Evolutionary conservation across 2,888 invertebrate genomes (phyloP), one percentile per base, ranked within the genome.

Genomic region (Crossocerus cetratus): DNA sequence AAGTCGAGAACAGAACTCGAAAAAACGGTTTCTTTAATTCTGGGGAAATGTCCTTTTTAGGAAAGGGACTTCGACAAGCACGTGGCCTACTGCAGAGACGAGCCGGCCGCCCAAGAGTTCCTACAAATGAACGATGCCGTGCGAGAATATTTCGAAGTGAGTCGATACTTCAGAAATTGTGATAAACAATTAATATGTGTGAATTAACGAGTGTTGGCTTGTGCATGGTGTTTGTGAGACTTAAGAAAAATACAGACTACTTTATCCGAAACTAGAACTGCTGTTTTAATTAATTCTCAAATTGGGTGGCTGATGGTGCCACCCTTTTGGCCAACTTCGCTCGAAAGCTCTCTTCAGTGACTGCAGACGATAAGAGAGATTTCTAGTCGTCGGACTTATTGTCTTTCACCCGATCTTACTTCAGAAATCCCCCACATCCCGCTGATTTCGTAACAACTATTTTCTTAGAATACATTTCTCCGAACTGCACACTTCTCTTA

Each of bases 51-150:
- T 58, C 77, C 54, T 78, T 74, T 54, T 13, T 63, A 93, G 93
- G 98, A 98, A 92, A 92, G 97, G 63, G 98, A 98, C 91, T 98
- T 98, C 89, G 98, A 98, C 91, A 96, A 96, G 88, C 98, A 98
- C 90, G 97, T 97, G 59, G 94, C 94, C 67, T 98, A 97, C 91
- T 97, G 96, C 90, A 94, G 95, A 88, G 96, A 96, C 89, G 96
- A 97, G 90, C 96, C 96, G 3, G 91, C 93, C 45, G 96, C 97
- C 21, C 96, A 97, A 88, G 94, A 95, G 72, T 93, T 97, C 83
- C 92, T 98, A 53, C 93, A 93, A 74, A 91, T 92, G 59, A 95
- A 95, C 81, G 93, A 93, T 21, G 92, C 93, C 62, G 94, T 95
- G 65, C 93, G 93, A 80, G 94, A 95, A 82, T 97, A 94, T 91